Evolutionary conservation across 2,888 invertebrate species (phyloP).

Genomic region (Rhagophthalmus giganteus): DNA sequence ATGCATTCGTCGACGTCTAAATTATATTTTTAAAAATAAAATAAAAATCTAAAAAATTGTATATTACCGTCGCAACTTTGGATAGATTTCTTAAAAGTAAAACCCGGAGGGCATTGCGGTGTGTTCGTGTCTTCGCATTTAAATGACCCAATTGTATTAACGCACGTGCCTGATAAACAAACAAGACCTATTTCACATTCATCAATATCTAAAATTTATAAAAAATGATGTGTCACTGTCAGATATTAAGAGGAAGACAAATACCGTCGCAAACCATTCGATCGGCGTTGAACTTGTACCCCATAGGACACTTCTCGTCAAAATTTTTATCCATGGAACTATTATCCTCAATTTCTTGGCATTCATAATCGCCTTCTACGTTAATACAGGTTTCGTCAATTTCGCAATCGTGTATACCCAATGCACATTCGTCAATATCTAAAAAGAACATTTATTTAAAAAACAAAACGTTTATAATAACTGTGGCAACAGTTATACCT

Average conservation of each 20-base stretch:
- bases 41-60: background rate
- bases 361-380: slow-evolving; percentile 60
- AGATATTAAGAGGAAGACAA: background rate
- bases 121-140: slow-evolving; percentile 45
- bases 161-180: slow-evolving; percentile 49
- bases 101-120: slow-evolving; percentile 51
- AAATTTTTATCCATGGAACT: slow-evolving; percentile 38
- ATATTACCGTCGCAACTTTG: slow-evolving; percentile 47
- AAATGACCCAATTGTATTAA: slow-evolving; percentile 52
- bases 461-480: too few relatives aligned
- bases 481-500: too few relatives aligned
- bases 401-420: slow-evolving; percentile 57
- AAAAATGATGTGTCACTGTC: too few relatives aligned
- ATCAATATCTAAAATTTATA: slow-evolving; percentile 49
- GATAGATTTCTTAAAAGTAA: slow-evolving; percentile 48
- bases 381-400: slow-evolving; percentile 59
- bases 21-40: slow-evolving; percentile 17
- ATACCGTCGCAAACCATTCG: slow-evolving; percentile 61
- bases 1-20: slow-evolving; percentile 76
- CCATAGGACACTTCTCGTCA: slow-evolving; percentile 58
- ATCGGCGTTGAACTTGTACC: slow-evolving; percentile 60
- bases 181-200: slow-evolving; percentile 51
- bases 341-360: slow-evolving; percentile 51
- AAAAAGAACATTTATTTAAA: too few relatives aligned
- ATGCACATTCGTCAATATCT: slow-evolving; percentile 67